A percentile compares a stretch with the other conserved stretches of the same genome.
These are phyloP conservation scores for Lomographa bimaculata DNA, from an alignment of 2,888 invertebrate species.

Conservation along the genomic window DNA sequence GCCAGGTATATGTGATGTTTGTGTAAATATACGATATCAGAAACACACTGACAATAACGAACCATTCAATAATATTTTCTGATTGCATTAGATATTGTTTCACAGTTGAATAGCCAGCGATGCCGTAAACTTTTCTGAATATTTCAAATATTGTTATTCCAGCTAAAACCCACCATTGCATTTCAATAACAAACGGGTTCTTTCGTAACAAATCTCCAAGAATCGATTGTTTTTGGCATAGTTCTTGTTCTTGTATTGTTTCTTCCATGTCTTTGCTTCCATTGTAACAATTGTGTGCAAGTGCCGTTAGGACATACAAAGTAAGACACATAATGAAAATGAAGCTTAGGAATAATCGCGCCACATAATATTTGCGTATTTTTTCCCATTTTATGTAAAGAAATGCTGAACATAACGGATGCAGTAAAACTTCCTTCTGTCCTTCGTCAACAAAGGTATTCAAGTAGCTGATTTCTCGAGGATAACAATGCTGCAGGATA, in stretches of 20 bases:
- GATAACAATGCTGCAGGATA: slow-evolving; percentile 91
- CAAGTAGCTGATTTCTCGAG: slow-evolving; percentile 92
- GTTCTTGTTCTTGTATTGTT: slow-evolving; percentile 87
- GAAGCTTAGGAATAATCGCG: slow-evolving; percentile 89
- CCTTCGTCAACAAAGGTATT: slow-evolving; percentile 95
- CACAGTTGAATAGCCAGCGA: slow-evolving; percentile 92
- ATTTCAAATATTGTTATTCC: slow-evolving; percentile 92
- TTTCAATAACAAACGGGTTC: slow-evolving; percentile 90
- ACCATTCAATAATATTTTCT: slow-evolving; percentile 95
- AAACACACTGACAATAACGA: slow-evolving; percentile 92
- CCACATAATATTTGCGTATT: slow-evolving; percentile 93
- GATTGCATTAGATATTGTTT: slow-evolving; percentile 92
- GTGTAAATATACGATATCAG: slow-evolving; percentile 92
- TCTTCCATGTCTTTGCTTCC: slow-evolving; percentile 90
- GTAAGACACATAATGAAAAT: slow-evolving; percentile 92
- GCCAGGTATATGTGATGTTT: slow-evolving; percentile 90
- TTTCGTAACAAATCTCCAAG: slow-evolving; percentile 89
- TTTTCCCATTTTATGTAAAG: slow-evolving; percentile 95
- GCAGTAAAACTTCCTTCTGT: slow-evolving; percentile 93
- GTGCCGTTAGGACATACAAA: slow-evolving; percentile 90
- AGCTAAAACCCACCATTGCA: slow-evolving; percentile 92
- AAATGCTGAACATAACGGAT: slow-evolving; percentile 94
- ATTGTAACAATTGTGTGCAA: slow-evolving; percentile 94
- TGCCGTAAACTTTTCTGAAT: slow-evolving; percentile 90
- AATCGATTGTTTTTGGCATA: slow-evolving; percentile 91